A percentile compares a stretch with the other conserved stretches of the same genome.
Evolutionary conservation across 1,140 invertebrate species (phyloP).

Genomic region (Trichoplusia ni): DNA sequence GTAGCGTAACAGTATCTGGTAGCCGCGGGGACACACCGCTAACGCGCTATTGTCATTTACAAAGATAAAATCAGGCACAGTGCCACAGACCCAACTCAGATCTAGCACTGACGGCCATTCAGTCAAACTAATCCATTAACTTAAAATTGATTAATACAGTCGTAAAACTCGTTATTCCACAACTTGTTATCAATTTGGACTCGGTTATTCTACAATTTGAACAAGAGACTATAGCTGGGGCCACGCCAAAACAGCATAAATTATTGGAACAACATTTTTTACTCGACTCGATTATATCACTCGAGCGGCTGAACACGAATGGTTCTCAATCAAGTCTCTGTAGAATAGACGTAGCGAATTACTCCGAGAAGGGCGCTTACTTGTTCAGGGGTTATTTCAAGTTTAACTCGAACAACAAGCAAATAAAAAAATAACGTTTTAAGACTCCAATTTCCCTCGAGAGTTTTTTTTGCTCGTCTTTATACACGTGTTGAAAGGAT

Average conservation of each 20-base stretch:
- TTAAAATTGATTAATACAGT: conserved; percentile 7
- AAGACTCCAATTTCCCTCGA: conserved; percentile 7
- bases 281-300: not conserved
- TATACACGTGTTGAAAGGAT: not conserved
- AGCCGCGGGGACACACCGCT: conserved; percentile 12
- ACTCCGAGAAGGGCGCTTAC: not conserved
- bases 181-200: not conserved
- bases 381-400: conserved; percentile 8
- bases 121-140: conserved; percentile 13
- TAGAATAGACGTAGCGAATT: conserved; percentile 4
- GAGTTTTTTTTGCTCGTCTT: not conserved
- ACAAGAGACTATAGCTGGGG: not conserved
- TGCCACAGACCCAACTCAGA: not conserved
- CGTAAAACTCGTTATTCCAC: conserved; percentile 11
- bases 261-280: not conserved
- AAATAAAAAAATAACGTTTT: conserved; percentile 14
- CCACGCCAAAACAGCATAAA: not conserved
- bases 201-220: not conserved
- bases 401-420: not conserved
- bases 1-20: conserved; percentile 8
- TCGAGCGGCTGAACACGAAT: conserved; percentile 18
- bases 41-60: conserved; percentile 14
- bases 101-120: not conserved
- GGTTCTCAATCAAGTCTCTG: conserved; percentile 6
- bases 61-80: conserved; percentile 13